phyloP scores from a whole-genome alignment of 2,113 vertebrate species.

The Tupaia tana region DNA sequence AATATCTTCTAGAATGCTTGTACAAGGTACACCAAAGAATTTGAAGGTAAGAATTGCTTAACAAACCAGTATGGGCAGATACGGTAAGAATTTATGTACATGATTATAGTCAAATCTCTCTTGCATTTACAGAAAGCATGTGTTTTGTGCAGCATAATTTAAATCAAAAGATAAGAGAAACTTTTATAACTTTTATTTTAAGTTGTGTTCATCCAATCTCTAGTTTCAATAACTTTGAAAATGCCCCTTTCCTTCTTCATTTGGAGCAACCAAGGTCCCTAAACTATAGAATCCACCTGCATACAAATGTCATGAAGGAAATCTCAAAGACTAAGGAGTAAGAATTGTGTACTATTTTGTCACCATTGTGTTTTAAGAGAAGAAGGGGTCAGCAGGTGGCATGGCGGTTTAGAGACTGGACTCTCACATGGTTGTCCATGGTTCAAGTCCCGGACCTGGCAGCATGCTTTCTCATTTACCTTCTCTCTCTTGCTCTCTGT shows the following conservation, averaged over 20 bases:
- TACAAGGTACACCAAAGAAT: background rate
- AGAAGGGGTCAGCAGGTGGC: background rate
- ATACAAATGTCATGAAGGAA: slow-evolving; percentile 2
- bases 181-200: background rate
- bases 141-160: slow-evolving; percentile 43
- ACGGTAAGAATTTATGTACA: background rate
- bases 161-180: slow-evolving; percentile 49
- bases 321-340: background rate
- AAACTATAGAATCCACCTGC: background rate
- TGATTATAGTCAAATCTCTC: slow-evolving; percentile 26
- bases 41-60: slow-evolving; percentile 1
- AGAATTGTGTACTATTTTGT: background rate
- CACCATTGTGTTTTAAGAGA: background rate
- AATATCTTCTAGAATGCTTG: background rate
- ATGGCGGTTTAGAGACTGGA: too few species aligned
- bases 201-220: background rate
- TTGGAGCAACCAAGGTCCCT: background rate
- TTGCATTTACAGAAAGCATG: slow-evolving; percentile 9
- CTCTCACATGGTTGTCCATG: too few species aligned
- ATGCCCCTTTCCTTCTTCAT: background rate
- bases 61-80: background rate
- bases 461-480: too few species aligned
- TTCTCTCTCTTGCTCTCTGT: too few species aligned
- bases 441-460: too few species aligned
- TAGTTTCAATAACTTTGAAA: background rate